These are phyloP conservation scores for Magallana ariakensis DNA, from an alignment of 1,140 invertebrate genomes.

Conservation along the genomic window DNA sequence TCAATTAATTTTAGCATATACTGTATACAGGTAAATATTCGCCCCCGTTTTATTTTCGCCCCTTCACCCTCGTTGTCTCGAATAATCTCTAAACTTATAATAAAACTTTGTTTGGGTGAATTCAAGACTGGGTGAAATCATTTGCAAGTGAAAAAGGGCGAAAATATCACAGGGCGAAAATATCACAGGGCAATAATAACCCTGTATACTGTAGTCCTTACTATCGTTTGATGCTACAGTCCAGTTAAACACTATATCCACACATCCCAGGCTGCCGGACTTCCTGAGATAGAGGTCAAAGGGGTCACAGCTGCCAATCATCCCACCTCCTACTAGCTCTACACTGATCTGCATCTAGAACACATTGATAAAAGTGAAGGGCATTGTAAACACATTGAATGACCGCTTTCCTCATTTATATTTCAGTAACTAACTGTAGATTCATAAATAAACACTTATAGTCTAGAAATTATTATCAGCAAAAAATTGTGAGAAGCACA, in stretches of 20 bases:
- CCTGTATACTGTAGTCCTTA: background rate
- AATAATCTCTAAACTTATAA: too few relatives aligned
- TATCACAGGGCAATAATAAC: too few relatives aligned
- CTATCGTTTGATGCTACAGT: slow-evolving; percentile 22
- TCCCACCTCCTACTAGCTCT: background rate
- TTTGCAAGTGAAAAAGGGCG: too few relatives aligned
- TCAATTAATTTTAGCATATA: too few relatives aligned
- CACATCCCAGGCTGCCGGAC: slow-evolving; percentile 37
- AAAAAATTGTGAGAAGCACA: too few relatives aligned
- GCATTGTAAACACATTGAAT: background rate
- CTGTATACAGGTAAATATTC: too few relatives aligned
- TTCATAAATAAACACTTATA: too few relatives aligned
- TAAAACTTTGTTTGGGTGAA: too few relatives aligned
- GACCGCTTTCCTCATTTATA: background rate
- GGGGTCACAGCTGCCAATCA: slow-evolving; percentile 44
- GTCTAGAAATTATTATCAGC: too few relatives aligned
- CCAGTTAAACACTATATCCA: slow-evolving; percentile 39
- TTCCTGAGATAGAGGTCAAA: slow-evolving; percentile 14
- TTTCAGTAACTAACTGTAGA: background rate
- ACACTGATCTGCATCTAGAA: slow-evolving; percentile 17
- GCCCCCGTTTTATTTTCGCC: too few relatives aligned
- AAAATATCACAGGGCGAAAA: background rate
- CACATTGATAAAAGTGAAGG: background rate
- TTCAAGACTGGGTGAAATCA: too few relatives aligned
- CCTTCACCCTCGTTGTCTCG: too few relatives aligned